phyloP scores from a whole-genome alignment of 1,140 invertebrate species.

The Luehdorfia chinensis region DNA sequence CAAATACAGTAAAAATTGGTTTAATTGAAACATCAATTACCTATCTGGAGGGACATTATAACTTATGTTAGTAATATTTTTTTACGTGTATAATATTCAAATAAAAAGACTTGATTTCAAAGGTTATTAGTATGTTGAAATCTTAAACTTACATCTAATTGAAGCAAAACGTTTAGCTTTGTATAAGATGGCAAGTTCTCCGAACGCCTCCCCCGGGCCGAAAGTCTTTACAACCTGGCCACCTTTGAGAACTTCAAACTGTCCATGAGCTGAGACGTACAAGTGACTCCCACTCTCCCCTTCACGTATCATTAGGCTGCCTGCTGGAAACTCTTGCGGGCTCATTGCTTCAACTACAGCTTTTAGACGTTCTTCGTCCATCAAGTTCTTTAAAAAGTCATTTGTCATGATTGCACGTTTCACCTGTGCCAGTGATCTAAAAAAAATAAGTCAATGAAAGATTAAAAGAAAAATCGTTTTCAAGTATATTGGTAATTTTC shows the following conservation, averaged over 20 bases:
- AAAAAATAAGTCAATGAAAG: too few relatives aligned
- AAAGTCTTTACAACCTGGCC: constrained; percentile 87
- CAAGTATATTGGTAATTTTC: too few relatives aligned
- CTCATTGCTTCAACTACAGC: constrained; percentile 96
- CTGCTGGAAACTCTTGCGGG: constrained; percentile 84
- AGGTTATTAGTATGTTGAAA: too few relatives aligned
- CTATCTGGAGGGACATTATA: too few relatives aligned
- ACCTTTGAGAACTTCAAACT: constrained; percentile 91
- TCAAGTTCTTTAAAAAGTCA: constrained; percentile 94
- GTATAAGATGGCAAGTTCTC: constrained; percentile 95
- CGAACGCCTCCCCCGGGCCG: constrained; percentile 92
- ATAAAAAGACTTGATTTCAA: too few relatives aligned
- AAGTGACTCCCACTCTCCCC: constrained; percentile 89
- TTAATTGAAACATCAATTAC: too few relatives aligned
- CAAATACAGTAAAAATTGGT: too few relatives aligned
- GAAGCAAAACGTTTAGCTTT: constrained; percentile 94
- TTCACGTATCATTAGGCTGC: constrained; percentile 91
- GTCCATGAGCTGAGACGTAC: constrained; percentile 89
- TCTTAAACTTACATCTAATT: constrained; percentile 81
- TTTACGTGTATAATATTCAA: too few relatives aligned
- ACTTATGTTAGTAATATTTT: too few relatives aligned
- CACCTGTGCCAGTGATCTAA: constrained; percentile 76
- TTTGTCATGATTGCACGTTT: constrained; percentile 86
- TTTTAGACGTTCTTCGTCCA: constrained; percentile 87
- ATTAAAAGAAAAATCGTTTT: background rate